Evolutionary conservation across 2,797 vertebrate species (phyloP), one percentile per base, ranked within the genome.

Genomic region (Macroramphosus scolopax): DNA sequence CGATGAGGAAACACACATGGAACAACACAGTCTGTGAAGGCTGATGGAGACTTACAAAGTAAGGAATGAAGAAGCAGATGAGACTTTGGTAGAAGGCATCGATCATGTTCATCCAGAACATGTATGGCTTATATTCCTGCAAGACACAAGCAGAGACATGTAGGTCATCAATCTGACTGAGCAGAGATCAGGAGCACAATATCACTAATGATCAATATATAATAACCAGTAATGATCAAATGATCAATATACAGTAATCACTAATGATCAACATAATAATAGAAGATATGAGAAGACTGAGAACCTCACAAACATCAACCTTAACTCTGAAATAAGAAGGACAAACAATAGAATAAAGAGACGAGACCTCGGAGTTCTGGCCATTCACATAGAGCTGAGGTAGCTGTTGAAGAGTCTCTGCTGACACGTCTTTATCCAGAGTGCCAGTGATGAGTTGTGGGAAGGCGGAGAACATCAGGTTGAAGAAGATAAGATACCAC

Each of bases 401-500:
- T 79, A 91, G 72, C 49, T 85, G 83, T 58, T 95, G 91, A 33
- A 99, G 87, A 12, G 92, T 84, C 36, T 92, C 86, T 10, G 91
- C 89, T 0, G 95, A 92, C 59, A 97, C 91, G 0, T 96, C 93
- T 77, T 95, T 95, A 85, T 99, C 96, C 75, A 99, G 88, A 31
- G 96, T 95, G 57, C 93, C 96, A 36, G 93, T 97, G 84, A 99
- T 87, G 29, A 99, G 91, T 91, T 98, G 97, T 52, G 97, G 96
- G 74, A 98, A 93, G 9, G 97, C 97, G 0, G 95, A 96, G 86
- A 99, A 99, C 84, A 99, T 83, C 82, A 99, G 90, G 84, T 99
- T 99, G 78, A 99, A 99, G 91, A 98, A 97, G 86, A 99, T 93
- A 41, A 98, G 90, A 76, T 97, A 98, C 97, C 97, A 99, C 83